Base-by-base conservation (phyloP, 2,113 vertebrate genomes). In the Brachionichthys hirsutus region DNA sequence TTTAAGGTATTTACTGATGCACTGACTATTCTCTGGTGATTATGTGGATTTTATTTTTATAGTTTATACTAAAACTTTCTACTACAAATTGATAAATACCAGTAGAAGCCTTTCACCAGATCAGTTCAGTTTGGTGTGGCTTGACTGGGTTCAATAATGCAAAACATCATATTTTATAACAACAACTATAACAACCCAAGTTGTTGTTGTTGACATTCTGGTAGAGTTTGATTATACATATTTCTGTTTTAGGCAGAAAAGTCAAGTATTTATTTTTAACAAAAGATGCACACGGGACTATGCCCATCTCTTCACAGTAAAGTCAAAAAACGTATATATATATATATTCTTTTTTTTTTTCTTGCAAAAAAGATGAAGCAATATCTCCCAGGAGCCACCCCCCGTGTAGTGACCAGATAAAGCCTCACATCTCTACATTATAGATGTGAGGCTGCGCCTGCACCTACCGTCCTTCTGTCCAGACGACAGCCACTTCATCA, bases 401-500 rank as follows among this genome's bases (percentile, higher is more conserved):
- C 9, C 3, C 36, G 9, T 38, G 36, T 38, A 12, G 1, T 30
- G 24, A 30, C 4, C 5, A 30, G 3, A 8, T 30, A 30, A n/a
- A 30, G 24, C 24, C 24, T 72, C 51, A 54, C 34, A 62, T 69
- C 36, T 69, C 36, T 49, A 75, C 53, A 66, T 55, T 49, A 45
- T 22, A 48, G n/a, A 49, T 45, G 48, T 4, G 36, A 73, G 13
- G n/a, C 55, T 17, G 40, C 12, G 43, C 15, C 78, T 50, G 38
- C 67, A 74, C 60, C 76, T 71, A 73, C 66, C 54, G 30, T 79
- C 78, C 59, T 44, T 63, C 47, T 43, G 55, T 60, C 47, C 60
- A 75, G 69, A 63, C 54, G 74, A 62, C 56, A 79, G 60, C 70
- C 78, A 80, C 78, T 88, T 85, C 56, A 89, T 91, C 81, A 85